phyloP scores from a whole-genome alignment of 37 sponge, comb jelly and placozoan species.

The Oscarella lobularis region DNA sequence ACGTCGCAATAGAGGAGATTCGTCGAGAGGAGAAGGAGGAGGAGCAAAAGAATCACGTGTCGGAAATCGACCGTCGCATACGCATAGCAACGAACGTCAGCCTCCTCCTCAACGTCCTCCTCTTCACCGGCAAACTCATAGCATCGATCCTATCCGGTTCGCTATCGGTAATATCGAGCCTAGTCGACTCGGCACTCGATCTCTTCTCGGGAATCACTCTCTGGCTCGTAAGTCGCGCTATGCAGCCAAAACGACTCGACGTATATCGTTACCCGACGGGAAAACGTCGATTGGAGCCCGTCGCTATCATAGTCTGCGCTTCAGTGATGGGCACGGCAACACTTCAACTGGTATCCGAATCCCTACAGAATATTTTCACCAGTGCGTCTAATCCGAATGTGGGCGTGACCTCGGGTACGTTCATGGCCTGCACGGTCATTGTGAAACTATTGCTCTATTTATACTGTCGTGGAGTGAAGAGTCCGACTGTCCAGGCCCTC shows the following conservation, averaged over 20 bases:
- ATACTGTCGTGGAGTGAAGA: constrained; percentile 22
- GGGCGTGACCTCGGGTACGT: constrained; percentile 18
- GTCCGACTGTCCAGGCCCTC: constrained; percentile 31
- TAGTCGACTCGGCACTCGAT: constrained; percentile 36
- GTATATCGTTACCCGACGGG: constrained; percentile 32
- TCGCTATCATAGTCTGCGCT: constrained; percentile 33
- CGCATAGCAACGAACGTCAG: constrained; percentile 17
- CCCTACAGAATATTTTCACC: constrained; percentile 13
- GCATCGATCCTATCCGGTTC: constrained; percentile 37
- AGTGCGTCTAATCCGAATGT: constrained; percentile 15
- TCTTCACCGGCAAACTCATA: constrained; percentile 21
- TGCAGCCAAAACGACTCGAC: constrained; percentile 1
- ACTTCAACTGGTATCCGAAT: constrained; percentile 26
- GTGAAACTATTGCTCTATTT: constrained; percentile 20
- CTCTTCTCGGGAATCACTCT: constrained; percentile 37
- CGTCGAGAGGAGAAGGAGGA: not conserved
- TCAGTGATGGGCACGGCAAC: constrained; percentile 49
- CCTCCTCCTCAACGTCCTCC: constrained; percentile 25
- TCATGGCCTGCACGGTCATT: constrained; percentile 21
- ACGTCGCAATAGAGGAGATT: too few species aligned
- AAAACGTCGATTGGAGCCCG: constrained; percentile 29
- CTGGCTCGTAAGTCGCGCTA: constrained; percentile 16
- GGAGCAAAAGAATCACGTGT: not conserved
- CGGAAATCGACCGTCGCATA: not conserved
- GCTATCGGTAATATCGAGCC: constrained; percentile 32